A percentile compares a stretch with the other conserved stretches of the same genome.
phyloP scores from a whole-genome alignment of 1,140 invertebrate genomes.

The Sminthurides bifidus region DNA sequence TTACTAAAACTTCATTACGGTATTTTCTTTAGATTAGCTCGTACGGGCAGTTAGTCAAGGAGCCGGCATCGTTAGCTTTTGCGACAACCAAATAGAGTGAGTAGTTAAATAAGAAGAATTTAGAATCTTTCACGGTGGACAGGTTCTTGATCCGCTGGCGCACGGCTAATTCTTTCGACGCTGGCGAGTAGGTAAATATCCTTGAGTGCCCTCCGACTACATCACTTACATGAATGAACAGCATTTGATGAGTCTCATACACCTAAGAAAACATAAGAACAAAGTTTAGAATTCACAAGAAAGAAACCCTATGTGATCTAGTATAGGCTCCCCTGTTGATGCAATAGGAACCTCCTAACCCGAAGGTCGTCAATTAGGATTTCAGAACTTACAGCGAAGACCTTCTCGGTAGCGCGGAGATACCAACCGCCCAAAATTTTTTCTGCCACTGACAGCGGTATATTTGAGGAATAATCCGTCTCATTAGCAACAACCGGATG shows the following conservation, averaged over 20 bases:
- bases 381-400: too few species aligned
- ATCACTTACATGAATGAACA: background rate
- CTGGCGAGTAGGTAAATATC: background rate
- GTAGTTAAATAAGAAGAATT: conserved; percentile 3
- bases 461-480: too few species aligned
- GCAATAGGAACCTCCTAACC: background rate
- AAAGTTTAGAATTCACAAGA: background rate
- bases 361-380: too few species aligned
- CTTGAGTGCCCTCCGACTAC: too few species aligned
- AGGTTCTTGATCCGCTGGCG: conserved; percentile 11
- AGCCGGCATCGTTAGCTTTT: conserved; percentile 9
- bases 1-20: background rate
- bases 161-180: background rate
- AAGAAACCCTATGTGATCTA: background rate
- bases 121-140: background rate
- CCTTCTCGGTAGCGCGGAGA: too few species aligned
- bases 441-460: too few species aligned
- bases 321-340: background rate
- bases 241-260: background rate
- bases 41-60: conserved; percentile 9
- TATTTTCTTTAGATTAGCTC: conserved; percentile 1
- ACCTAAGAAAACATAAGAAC: background rate
- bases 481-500: too few species aligned
- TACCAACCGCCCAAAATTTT: too few species aligned
- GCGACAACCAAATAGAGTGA: conserved; percentile 5